Evolutionary conservation across 1,140 invertebrate species (phyloP), one percentile per base, ranked within the genome.

Genomic region (Drosophila nigrodunni): DNA sequence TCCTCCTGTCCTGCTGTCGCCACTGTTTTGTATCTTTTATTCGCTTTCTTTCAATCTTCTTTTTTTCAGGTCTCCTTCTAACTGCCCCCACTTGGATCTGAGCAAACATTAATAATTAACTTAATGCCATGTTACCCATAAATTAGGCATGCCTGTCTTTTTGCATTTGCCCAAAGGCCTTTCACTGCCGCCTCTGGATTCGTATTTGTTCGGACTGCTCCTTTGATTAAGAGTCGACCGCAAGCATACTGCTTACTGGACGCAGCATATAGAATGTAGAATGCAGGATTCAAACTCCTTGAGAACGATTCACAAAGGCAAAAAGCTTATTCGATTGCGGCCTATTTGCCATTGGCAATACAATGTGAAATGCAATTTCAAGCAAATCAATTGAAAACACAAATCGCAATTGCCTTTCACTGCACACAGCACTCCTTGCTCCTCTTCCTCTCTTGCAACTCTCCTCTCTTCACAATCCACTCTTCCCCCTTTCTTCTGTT

Each of bases 371-470:
- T 88, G 83, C 85, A 89, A 88, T 88, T 88, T 72, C 85, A 50
- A 75, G 74, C 83, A 88, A 88, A 88, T 88, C 83, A 88, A 88
- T 88, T 88, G 83, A 88, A 89, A 89, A 89, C 85, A 83, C 85
- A 88, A 74, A 70, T 74, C 57, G 66, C 72, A 74, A 87, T 87
- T 87, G 83, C 80, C 83, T 88, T 77, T 80, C 72, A 80, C 76
- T 78, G 54, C 78, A 76, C 82, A 66, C 49, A 52, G 10, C 47
- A 11, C 15, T 21, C 9, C 15, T 18, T 50, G 72, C 47, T 60
- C 39, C 44, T 64, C 46, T 34, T 15, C 25, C 58, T 43, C 46
- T 7, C 35, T 58, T 50, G 8, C 35, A 37, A 35, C 21, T 37
- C 37, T 7, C 0, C n/a, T 58, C 50, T 21, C 18, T 21, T 21